Conservation (phyloP, 2,888 invertebrate genomes). For the Trypoxylon attenuatum region DNA sequence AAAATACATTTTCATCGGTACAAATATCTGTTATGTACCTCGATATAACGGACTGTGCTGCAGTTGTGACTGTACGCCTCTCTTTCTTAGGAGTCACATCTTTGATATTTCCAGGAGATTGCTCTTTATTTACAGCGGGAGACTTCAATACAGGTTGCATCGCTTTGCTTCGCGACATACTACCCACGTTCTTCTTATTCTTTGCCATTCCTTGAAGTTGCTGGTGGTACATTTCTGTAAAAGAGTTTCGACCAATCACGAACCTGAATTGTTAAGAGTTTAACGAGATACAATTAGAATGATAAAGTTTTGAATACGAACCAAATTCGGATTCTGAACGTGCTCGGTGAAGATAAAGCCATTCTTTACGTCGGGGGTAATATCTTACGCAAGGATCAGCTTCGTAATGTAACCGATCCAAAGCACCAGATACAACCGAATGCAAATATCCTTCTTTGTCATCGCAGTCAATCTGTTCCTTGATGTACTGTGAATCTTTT, state of each 20-base stretch:
- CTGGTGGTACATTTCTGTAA: slow-evolving; percentile 80
- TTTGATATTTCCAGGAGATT: slow-evolving; percentile 72
- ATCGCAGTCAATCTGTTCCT: slow-evolving; percentile 71
- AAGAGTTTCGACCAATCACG: too few relatives aligned
- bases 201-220: slow-evolving; percentile 81
- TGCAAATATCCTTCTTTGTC: slow-evolving; percentile 82
- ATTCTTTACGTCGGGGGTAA: slow-evolving; percentile 92
- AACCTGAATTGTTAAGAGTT: too few relatives aligned
- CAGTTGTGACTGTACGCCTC: slow-evolving; percentile 56
- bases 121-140: slow-evolving; percentile 74
- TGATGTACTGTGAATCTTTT: slow-evolving; percentile 83
- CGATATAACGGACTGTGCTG: slow-evolving; percentile 57
- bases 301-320: slow-evolving; percentile 70
- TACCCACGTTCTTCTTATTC: slow-evolving; percentile 74
- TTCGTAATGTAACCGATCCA: slow-evolving; percentile 92
- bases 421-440: slow-evolving; percentile 90
- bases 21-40: slow-evolving; percentile 46
- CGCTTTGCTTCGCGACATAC: slow-evolving; percentile 67
- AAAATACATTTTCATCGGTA: neutral
- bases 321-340: slow-evolving; percentile 81
- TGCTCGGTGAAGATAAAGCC: slow-evolving; percentile 94
- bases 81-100: slow-evolving; percentile 70
- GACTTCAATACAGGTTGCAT: slow-evolving; percentile 63
- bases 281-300: too few relatives aligned
- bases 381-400: slow-evolving; percentile 96